These are phyloP conservation scores for Crocuta crocuta DNA, from an alignment of 2,113 vertebrate species.

Conservation along the genomic window DNA sequence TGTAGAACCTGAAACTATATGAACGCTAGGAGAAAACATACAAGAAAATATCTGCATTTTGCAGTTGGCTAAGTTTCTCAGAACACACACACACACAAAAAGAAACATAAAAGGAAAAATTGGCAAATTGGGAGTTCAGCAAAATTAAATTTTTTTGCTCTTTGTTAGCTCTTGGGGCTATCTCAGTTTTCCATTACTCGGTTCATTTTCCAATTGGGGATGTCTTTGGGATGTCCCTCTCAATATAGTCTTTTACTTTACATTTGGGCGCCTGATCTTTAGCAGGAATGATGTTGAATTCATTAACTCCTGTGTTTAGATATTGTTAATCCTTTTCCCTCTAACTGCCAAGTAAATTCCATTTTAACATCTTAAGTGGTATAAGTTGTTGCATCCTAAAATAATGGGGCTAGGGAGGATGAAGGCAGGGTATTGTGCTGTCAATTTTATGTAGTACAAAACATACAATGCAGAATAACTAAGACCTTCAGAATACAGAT, in stretches of 20 bases:
- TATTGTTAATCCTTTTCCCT: constrained; percentile 45
- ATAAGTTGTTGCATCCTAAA: constrained; percentile 53
- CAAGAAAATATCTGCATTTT: not conserved
- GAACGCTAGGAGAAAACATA: not conserved
- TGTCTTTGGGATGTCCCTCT: not conserved
- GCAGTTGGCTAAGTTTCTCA: not conserved
- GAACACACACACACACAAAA: not conserved
- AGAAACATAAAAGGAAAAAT: not conserved
- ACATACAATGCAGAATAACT: not conserved
- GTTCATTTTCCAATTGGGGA: not conserved
- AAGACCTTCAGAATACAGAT: not conserved
- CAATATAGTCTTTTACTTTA: not conserved
- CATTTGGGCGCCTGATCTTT: not conserved
- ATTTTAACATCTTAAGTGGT: constrained; percentile 64
- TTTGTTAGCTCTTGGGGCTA: not conserved
- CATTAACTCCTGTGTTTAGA: constrained; percentile 32
- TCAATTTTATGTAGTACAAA: not conserved
- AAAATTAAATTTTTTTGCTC: not conserved
- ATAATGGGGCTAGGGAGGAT: not conserved
- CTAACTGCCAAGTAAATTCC: constrained; percentile 59
- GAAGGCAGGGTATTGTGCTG: not conserved
- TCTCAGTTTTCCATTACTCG: not conserved
- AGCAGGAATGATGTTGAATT: constrained; percentile 59
- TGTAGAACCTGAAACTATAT: not conserved
- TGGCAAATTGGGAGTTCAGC: not conserved